These are phyloP conservation scores for Drosophila pegasa DNA, from an alignment of 2,888 invertebrate genomes.

Conservation along the genomic window DNA sequence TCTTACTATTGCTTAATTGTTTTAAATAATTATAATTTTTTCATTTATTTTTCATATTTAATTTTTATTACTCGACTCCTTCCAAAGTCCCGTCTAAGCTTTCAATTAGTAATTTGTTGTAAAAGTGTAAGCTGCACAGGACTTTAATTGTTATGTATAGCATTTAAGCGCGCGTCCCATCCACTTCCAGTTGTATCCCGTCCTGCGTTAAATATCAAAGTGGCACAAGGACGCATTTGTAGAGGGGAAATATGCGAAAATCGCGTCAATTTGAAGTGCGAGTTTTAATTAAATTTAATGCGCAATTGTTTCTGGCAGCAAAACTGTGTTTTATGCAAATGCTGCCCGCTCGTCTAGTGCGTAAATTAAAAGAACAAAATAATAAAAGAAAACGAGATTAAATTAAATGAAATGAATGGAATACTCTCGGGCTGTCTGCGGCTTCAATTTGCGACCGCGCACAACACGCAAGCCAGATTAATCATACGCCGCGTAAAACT, in stretches of 20 bases:
- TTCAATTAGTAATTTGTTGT: not conserved
- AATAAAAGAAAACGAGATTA: constrained; percentile 9
- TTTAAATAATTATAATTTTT: not conserved
- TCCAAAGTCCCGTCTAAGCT: not conserved
- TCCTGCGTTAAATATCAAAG: not conserved
- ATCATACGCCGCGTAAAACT: constrained; percentile 59
- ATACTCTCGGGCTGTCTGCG: constrained; percentile 17
- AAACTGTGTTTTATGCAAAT: constrained; percentile 53
- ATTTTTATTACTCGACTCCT: not conserved
- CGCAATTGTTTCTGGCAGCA: constrained; percentile 39
- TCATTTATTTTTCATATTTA: not conserved
- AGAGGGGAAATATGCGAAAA: constrained; percentile 5
- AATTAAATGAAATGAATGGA: constrained; percentile 30
- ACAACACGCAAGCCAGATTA: constrained; percentile 57
- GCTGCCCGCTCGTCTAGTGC: constrained; percentile 32
- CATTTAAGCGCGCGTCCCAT: not conserved
- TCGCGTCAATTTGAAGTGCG: constrained; percentile 36
- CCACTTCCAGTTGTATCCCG: not conserved
- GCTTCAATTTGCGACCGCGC: no score
- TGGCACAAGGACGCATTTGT: constrained; percentile 9
- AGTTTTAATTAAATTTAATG: constrained; percentile 59
- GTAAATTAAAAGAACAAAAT: constrained; percentile 23
- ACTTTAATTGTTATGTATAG: not conserved
- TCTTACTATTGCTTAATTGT: not conserved
- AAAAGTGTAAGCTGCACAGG: not conserved